Percentiles rank a stretch among this genome's conserved stretches.
phyloP scores from a whole-genome alignment of 2,113 vertebrate species.

The Pelodiscus sinensis region DNA sequence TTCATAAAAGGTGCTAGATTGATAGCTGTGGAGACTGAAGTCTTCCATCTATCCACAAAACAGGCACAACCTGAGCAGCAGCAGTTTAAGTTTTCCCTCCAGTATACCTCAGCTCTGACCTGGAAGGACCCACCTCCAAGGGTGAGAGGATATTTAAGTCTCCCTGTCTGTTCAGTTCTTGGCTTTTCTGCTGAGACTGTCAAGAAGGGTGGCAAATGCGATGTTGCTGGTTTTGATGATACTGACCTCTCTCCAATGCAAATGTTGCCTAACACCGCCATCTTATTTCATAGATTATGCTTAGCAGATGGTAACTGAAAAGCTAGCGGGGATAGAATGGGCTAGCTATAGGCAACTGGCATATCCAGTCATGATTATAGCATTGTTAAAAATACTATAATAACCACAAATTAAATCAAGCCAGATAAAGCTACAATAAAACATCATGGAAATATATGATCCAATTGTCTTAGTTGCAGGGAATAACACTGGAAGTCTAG shows the following conservation, averaged over 20 bases:
- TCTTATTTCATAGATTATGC: not conserved
- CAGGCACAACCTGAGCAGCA: not conserved
- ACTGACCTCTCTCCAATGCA: rapidly evolving
- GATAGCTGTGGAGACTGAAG: not conserved
- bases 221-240: not conserved
- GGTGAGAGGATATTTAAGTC: not conserved
- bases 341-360: not conserved
- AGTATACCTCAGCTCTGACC: not conserved
- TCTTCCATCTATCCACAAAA: not conserved
- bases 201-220: not conserved
- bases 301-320: not conserved
- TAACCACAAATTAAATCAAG: not conserved
- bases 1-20: not conserved
- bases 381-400: not conserved
- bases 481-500: too few relatives aligned
- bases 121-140: not conserved
- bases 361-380: rapidly evolving
- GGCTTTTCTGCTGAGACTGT: not conserved
- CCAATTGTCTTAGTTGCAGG: not conserved
- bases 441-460: rapidly evolving
- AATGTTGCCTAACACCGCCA: not conserved
- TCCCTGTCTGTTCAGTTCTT: not conserved
- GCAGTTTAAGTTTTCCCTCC: rapidly evolving
- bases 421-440: rapidly evolving
- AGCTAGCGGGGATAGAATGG: not conserved